Evolutionary conservation across 2,113 vertebrate genomes (phyloP).

Genomic region (Phalacrocorax carbo): DNA sequence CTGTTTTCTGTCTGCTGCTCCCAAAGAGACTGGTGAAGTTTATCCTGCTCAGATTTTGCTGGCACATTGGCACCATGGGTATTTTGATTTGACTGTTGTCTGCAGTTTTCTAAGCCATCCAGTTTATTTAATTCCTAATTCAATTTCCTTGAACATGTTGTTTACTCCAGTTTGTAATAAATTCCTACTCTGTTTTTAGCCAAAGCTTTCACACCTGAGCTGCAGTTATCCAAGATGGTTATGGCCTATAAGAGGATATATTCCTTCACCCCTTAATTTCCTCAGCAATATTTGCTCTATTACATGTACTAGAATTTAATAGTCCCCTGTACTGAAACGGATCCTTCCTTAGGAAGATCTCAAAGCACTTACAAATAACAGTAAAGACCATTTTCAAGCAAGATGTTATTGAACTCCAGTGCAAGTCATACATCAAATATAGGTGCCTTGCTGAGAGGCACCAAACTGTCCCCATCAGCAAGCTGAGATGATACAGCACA

Average conservation of each 20-base stretch:
- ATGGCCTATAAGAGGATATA: not conserved
- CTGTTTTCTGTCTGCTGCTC: not conserved
- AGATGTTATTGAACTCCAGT: not conserved
- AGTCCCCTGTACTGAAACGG: not conserved
- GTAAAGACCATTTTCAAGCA: not conserved
- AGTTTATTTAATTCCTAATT: constrained; percentile 36
- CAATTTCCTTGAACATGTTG: constrained; percentile 5
- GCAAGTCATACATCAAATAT: not conserved
- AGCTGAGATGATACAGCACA: not conserved
- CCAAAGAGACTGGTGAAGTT: not conserved
- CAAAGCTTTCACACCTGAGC: not conserved
- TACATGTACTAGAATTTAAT: constrained; percentile 9
- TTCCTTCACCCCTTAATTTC: not conserved
- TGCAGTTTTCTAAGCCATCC: not conserved
- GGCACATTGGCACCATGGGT: not conserved
- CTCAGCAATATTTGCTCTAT: constrained; percentile 7
- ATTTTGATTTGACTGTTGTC: not conserved
- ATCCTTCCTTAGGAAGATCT: constrained; percentile 12
- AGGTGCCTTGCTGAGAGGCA: not conserved
- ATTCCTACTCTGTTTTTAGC: not conserved
- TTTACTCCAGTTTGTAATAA: constrained; percentile 11
- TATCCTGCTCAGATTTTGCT: not conserved
- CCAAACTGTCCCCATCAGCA: not conserved
- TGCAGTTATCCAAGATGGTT: constrained; percentile 5
- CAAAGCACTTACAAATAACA: constrained; percentile 7